Evolutionary conservation across 2,888 invertebrate species (phyloP), one percentile per base, ranked within the genome.

Genomic region (Caenorhabditis sp.): DNA sequence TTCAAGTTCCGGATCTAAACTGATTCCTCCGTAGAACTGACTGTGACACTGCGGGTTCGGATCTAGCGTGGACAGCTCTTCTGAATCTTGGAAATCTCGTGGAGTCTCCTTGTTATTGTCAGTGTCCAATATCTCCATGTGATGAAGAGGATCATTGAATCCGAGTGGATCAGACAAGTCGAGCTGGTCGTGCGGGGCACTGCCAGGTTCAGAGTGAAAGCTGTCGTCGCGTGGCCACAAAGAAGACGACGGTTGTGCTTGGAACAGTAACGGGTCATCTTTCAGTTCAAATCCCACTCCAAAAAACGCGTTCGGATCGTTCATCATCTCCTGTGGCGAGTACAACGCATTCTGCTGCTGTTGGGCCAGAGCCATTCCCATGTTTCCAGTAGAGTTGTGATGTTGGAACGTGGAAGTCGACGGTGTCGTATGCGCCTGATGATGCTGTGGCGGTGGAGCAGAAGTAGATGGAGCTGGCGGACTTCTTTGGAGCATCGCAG

Each of bases 191-290:
- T 60, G 60, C 18, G 51, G 15, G 1, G 40, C 56, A 4, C 58
- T 50, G 3, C 26, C 22, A 0, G 40, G 51, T 9, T 67, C 61
- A 26, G 76, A 61, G 2, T 58, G 47, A 26, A 76, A 76, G 37
- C 76, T 76, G 32, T 76, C 61, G 24, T 76, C 76, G 2, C 56
- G 44, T 4, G 76, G 35, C 76, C 76, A 76, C 0, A 67, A 8
- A 32, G 18, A 35, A 0, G 32, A 9, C 1, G 20, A 18, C 24
- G 70, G 61, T 0, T 61, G 37, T 1, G 67, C 76, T 5, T 60
- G 55, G 15, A 50, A 61, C 18, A 76, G 18, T 11, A 67, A 24
- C 9, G 65, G 65, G 18, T 76, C 76, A 18, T 67, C 61, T 18
- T 76, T 76, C 15, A 53, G 51, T 9, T 67, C 76, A 11, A 53